These are phyloP conservation scores for Corythoichthys intestinalis DNA, from an alignment of 2,113 vertebrate genomes.

Conservation along the genomic window DNA sequence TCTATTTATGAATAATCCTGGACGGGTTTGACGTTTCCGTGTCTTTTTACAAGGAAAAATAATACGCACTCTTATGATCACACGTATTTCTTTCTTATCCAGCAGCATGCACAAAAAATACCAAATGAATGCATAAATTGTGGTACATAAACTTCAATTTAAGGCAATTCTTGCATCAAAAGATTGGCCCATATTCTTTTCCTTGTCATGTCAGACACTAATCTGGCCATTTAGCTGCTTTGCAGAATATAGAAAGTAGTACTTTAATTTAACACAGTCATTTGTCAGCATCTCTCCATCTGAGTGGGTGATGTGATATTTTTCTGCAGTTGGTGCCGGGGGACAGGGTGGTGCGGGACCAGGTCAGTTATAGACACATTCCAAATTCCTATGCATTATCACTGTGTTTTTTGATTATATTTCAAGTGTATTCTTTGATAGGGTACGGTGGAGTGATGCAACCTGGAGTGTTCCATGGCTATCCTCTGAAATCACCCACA, in stretches of 20 bases:
- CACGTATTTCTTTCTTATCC: no score
- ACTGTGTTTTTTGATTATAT: not conserved
- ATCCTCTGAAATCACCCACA: slow-evolving; percentile 94
- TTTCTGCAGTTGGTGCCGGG: slow-evolving; percentile 50
- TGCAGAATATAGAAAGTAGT: not conserved
- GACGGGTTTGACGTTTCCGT: no score
- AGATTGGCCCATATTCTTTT: not conserved
- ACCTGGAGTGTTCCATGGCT: slow-evolving; percentile 91
- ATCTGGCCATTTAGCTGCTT: not conserved
- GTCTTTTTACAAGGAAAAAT: no score
- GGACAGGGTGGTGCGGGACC: slow-evolving; percentile 39
- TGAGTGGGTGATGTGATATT: slow-evolving; percentile 11
- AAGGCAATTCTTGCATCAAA: not conserved
- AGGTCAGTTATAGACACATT: slow-evolving; percentile 30
- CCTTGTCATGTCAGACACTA: not conserved
- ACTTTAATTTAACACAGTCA: not conserved
- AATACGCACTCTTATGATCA: no score
- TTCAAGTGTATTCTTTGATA: slow-evolving; percentile 19
- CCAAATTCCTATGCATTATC: not conserved
- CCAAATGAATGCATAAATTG: not conserved
- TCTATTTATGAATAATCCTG: no score
- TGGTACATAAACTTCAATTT: not conserved
- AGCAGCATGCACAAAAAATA: not conserved
- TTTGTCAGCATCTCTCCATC: not conserved
- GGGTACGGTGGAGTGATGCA: slow-evolving; percentile 78